Percentiles rank a stretch among this genome's conserved stretches.
Evolutionary conservation across 1,140 invertebrate species (phyloP).

Genomic region (Drosophila carrolli): DNA sequence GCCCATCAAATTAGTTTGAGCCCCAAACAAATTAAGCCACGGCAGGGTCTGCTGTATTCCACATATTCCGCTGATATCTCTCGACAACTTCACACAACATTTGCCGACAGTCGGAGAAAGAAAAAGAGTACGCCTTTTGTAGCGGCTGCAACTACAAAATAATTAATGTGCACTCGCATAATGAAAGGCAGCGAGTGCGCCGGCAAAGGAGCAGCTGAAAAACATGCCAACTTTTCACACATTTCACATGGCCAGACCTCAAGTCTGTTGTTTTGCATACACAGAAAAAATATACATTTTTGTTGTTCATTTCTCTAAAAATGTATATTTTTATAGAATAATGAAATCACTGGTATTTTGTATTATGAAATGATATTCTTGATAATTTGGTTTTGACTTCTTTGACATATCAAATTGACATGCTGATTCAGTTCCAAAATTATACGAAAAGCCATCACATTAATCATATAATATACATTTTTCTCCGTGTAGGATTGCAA

Average conservation of each 20-base stretch:
- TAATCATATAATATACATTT: background rate
- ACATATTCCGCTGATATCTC: constrained; percentile 24
- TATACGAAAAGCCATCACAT: too few species aligned
- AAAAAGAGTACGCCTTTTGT: constrained; percentile 43
- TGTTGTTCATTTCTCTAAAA: too few species aligned
- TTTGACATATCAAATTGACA: too few species aligned
- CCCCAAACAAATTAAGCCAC: constrained; percentile 34
- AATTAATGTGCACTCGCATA: constrained; percentile 81
- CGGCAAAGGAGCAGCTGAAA: constrained; percentile 26
- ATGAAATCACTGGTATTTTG: too few species aligned
- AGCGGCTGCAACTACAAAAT: constrained; percentile 62
- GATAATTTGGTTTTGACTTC: too few species aligned
- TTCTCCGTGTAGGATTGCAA: constrained; percentile 8
- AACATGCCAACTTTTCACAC: constrained; percentile 73
- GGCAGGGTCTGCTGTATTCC: constrained; percentile 26
- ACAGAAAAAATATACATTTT: background rate
- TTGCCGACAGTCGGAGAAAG: constrained; percentile 30
- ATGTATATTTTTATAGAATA: too few species aligned
- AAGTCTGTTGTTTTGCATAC: constrained; percentile 64
- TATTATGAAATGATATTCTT: too few species aligned
- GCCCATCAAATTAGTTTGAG: constrained; percentile 43
- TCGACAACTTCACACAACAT: constrained; percentile 45
- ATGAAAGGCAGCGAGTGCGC: constrained; percentile 56
- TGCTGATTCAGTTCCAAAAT: too few species aligned
- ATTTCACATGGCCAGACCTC: constrained; percentile 64